phyloP scores from a whole-genome alignment of 2,113 vertebrate species.

The Stercorarius parasiticus region DNA sequence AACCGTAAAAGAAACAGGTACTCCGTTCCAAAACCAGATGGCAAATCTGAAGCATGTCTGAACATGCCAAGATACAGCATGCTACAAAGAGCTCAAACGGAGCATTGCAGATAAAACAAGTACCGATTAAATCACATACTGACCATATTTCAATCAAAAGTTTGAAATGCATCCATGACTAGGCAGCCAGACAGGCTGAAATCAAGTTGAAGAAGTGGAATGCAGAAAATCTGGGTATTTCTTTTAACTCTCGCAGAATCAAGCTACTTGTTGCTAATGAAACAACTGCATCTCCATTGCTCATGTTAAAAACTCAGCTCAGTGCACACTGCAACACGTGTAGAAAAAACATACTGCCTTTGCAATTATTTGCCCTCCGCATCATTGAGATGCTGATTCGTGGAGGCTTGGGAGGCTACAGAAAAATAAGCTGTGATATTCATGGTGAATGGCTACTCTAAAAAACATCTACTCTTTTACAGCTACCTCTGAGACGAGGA shows the following conservation, averaged over 20 bases:
- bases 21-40: background rate
- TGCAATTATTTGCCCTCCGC: background rate
- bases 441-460: background rate
- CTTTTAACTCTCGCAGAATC: background rate
- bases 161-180: background rate
- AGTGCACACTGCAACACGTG: accelerated
- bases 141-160: background rate
- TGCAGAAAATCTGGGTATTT: background rate
- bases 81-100: background rate
- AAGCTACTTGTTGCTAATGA: background rate
- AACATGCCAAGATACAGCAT: background rate
- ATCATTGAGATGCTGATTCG: background rate
- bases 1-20: background rate
- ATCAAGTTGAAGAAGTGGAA: background rate
- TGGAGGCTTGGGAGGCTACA: background rate
- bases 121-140: background rate
- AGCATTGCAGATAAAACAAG: slow-evolving; percentile 30
- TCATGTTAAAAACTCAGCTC: background rate
- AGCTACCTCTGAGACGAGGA: background rate
- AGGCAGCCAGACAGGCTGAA: background rate
- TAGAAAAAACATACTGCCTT: background rate
- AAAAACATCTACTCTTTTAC: background rate
- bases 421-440: background rate
- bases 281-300: background rate
- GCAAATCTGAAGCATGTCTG: background rate